Evolutionary conservation across 2,797 vertebrate species (phyloP), one percentile per base, ranked within the genome.

Genomic region (Pangasius krempfi): DNA sequence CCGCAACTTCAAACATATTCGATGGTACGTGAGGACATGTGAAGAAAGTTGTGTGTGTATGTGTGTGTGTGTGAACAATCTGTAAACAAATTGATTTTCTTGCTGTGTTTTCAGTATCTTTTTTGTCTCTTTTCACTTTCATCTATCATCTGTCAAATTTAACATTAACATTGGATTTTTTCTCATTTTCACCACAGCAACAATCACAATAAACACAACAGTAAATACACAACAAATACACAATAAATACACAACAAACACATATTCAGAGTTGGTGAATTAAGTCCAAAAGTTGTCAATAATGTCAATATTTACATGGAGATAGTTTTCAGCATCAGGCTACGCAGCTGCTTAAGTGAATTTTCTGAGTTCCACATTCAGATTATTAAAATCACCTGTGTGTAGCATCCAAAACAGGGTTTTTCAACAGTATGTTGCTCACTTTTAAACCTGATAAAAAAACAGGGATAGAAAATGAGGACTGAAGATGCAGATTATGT

Each of bases 21-120:
- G 2, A 22, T 86, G 9, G n/a, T 64, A 84, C 40, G 62, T 44
- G 80, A 82, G 37, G 56, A 82, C 37, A 33, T 66, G 47, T 75
- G 30, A 64, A 78, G 73, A 84, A 84, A 70, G 80, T 85, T 73
- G 64, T 85, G 84, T 85, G 83, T 68, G 62, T 73, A n/a, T 44
- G 68, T 85, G 84, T 86, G 84, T 86, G 84, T 85, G 66, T 85
- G 50, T 85, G 25, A n/a, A 47, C 58, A 68, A 25, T 86, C 33
- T 86, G 68, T 86, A 60, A 27, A 58, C 72, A 58, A 47, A 50
- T 86, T 86, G 54, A 50, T 58, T 86, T 86, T 66, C 30, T 80
- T 70, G 44, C 50, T 40, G 58, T 64, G 40, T 80, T 87, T 82
- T 80, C 30, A 40, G 30, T 10, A 47, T 73, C 52, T 68, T 73